phyloP scores from a whole-genome alignment of 2,113 vertebrate genomes.

The Rhinolophus sinicus region DNA sequence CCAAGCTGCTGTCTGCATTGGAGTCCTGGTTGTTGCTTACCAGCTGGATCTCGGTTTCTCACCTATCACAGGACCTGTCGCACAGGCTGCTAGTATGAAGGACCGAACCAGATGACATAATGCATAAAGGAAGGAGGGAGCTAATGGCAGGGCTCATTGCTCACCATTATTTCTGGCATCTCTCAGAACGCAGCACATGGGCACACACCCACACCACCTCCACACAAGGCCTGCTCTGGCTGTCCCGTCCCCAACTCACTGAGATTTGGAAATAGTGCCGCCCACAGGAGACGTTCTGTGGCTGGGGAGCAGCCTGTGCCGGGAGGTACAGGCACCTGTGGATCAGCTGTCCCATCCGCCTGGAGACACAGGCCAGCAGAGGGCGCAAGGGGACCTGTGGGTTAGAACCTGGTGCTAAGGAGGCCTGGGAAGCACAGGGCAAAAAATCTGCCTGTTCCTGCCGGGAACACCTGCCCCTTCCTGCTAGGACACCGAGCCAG shows the following conservation, averaged over 20 bases:
- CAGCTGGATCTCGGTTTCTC: neutral
- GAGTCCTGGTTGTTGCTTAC: neutral
- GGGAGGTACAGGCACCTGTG: neutral
- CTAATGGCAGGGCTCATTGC: constrained; percentile 17
- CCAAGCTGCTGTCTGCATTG: neutral
- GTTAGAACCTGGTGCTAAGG: neutral
- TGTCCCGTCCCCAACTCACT: constrained; percentile 25
- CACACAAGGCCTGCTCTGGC: constrained; percentile 61
- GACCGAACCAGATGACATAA: constrained; percentile 62
- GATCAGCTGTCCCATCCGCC: neutral
- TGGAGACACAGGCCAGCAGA: neutral
- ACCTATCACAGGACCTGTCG: neutral
- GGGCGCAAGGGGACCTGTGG: rapidly evolving
- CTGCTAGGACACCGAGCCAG: neutral
- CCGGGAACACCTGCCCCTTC: neutral
- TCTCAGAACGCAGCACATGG: constrained; percentile 69
- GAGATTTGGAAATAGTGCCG: constrained; percentile 53
- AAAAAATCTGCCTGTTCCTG: neutral
- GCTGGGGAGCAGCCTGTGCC: constrained; percentile 9
- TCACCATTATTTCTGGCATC: constrained; percentile 70
- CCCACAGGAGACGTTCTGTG: constrained; percentile 33
- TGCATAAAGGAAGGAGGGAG: neutral
- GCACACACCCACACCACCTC: constrained; percentile 70
- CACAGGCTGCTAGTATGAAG: neutral
- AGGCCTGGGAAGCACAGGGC: neutral